These are phyloP conservation scores for Tiphia femorata DNA, from an alignment of 2,888 invertebrate genomes.

Conservation along the genomic window DNA sequence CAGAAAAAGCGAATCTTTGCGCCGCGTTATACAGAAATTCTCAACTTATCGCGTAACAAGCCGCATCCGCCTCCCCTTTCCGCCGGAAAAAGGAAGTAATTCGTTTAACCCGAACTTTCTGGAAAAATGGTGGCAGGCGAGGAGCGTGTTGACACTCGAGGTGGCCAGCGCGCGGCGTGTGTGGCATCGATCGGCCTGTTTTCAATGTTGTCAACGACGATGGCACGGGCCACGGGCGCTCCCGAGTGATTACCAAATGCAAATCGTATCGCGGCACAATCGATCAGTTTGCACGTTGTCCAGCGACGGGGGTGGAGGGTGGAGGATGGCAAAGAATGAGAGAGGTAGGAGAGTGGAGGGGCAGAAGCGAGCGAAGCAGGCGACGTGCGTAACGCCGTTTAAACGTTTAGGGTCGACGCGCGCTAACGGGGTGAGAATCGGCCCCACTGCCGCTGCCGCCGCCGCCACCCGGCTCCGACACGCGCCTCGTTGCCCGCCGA, in stretches of 20 bases:
- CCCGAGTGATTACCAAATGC: constrained; percentile 65
- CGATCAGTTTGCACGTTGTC: constrained; percentile 59
- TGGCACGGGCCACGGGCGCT: constrained; percentile 31
- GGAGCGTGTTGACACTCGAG: constrained; percentile 10
- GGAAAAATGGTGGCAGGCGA: too few relatives aligned
- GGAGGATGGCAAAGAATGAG: neutral
- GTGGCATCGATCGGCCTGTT: constrained; percentile 33
- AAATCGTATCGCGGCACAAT: constrained; percentile 56
- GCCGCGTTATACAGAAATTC: too few relatives aligned
- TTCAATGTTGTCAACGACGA: constrained; percentile 36
- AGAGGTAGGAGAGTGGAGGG: neutral
- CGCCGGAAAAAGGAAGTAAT: too few relatives aligned
- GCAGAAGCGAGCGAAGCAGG: constrained; percentile 1
- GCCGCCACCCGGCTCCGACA: constrained; percentile 44
- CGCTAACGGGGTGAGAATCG: constrained; percentile 61
- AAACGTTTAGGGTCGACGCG: constrained; percentile 54
- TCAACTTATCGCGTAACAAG: too few relatives aligned
- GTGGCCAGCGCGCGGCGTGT: too few relatives aligned
- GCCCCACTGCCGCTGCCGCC: constrained; percentile 36
- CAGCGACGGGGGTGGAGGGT: constrained; percentile 10
- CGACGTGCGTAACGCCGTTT: constrained; percentile 59
- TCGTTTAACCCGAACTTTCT: constrained; percentile 12
- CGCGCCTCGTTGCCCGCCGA: constrained; percentile 64
- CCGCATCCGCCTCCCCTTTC: too few relatives aligned
- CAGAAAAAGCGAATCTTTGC: too few relatives aligned